Percentiles rank a stretch among this genome's conserved stretches.
These are phyloP conservation scores for Rotaria sp. DNA, from an alignment of 2,888 invertebrate species.

Conservation along the genomic window DNA sequence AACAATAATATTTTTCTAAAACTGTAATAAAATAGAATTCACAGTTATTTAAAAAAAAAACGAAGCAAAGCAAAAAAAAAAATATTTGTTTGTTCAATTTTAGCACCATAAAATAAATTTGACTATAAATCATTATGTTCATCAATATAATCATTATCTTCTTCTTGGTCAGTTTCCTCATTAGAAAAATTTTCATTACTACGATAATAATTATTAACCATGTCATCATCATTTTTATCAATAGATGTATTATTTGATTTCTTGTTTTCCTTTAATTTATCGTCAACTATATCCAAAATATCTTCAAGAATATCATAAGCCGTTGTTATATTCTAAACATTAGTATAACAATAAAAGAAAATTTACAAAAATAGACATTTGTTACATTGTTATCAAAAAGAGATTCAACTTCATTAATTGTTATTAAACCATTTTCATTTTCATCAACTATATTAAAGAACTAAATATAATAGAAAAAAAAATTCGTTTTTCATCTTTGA, in stretches of 20 bases:
- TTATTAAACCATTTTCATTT: conserved; percentile 28
- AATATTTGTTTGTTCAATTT: background rate
- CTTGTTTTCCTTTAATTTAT: background rate
- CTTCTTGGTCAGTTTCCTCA: background rate
- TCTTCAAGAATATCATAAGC: background rate
- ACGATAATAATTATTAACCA: background rate
- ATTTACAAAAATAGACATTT: no score
- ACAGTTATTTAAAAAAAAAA: no score
- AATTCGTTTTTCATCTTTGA: background rate
- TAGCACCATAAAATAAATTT: background rate
- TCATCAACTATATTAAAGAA: conserved; percentile 33
- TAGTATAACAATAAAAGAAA: background rate
- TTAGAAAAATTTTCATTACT: background rate
- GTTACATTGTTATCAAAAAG: background rate
- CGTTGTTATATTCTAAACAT: background rate
- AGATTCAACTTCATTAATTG: conserved; percentile 6
- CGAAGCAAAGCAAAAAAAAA: background rate
- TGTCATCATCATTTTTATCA: background rate
- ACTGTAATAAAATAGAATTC: no score
- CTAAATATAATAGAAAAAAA: background rate
- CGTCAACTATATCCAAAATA: background rate
- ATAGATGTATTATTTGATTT: background rate
- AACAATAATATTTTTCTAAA: no score
- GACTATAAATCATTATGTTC: conserved; percentile 2
- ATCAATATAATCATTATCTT: background rate